phyloP scores from a whole-genome alignment of 2,113 vertebrate species.

The Cyprinodon brontotheroides region DNA sequence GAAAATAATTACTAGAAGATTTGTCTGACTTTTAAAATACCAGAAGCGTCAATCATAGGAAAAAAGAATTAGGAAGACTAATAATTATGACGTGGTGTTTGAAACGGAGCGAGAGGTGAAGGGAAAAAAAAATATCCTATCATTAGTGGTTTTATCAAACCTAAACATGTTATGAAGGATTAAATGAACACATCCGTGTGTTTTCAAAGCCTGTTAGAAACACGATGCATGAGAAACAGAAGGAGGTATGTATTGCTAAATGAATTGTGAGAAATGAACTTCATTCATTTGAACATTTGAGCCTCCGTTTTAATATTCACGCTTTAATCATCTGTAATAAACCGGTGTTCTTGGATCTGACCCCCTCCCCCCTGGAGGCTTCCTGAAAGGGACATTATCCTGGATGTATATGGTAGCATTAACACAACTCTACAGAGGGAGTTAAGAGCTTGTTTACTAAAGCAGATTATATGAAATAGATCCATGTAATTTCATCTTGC shows the following conservation, averaged over 20 bases:
- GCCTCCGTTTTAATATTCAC: constrained; percentile 43
- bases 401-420: constrained; percentile 13
- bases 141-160: constrained; percentile 72
- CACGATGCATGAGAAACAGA: constrained; percentile 43
- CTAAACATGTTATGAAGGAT: constrained; percentile 51
- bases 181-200: constrained; percentile 59
- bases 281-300: constrained; percentile 25
- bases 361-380: constrained; percentile 23
- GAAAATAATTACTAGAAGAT: constrained; percentile 57
- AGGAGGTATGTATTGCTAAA: constrained; percentile 48
- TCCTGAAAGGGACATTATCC: constrained; percentile 27
- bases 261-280: constrained; percentile 66
- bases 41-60: constrained; percentile 58
- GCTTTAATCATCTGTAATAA: constrained; percentile 48
- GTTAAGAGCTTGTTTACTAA: constrained; percentile 47
- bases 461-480: constrained; percentile 38
- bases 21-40: constrained; percentile 46
- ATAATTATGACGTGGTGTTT: constrained; percentile 72
- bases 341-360: constrained; percentile 10
- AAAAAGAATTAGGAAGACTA: constrained; percentile 64
- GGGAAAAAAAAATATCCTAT: constrained; percentile 49
- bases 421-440: constrained; percentile 18
- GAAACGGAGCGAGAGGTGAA: constrained; percentile 13
- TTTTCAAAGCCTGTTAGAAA: constrained; percentile 26
- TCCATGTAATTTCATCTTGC: constrained; percentile 31